A percentile compares a stretch with the other conserved stretches of the same genome.
Evolutionary conservation across 37 sponge, comb jelly and placozoan genomes (phyloP).

Genomic region (Oopsacas minuta): DNA sequence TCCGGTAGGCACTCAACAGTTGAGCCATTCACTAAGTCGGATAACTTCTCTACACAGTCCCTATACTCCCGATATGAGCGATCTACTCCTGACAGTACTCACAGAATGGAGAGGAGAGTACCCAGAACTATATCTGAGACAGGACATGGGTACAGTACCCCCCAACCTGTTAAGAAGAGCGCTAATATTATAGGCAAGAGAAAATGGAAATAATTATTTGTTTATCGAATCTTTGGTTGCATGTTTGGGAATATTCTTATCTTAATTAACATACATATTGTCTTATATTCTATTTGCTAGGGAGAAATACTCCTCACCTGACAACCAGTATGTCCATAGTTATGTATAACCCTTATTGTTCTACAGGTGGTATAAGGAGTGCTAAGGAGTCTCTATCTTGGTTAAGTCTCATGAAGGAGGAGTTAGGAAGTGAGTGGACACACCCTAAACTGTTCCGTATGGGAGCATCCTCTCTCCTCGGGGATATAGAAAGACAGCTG

Average conservation of each 20-base stretch:
- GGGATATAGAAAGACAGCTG: conserved; percentile 96
- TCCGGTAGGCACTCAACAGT: neutral
- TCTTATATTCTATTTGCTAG: no score
- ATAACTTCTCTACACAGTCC: neutral
- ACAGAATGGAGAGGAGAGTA: neutral
- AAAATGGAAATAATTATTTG: no score
- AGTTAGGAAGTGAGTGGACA: conserved; percentile 98
- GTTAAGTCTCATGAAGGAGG: conserved; percentile 98
- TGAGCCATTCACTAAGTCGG: neutral
- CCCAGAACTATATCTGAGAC: neutral
- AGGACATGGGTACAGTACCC: neutral
- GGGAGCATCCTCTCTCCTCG: conserved; percentile 90
- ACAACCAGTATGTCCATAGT: no score
- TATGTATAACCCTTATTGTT: no score
- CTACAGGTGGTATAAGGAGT: conserved; percentile 57
- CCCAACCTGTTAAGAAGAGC: neutral
- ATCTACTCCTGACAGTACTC: no score
- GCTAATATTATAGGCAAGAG: neutral
- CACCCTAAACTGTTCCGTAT: conserved; percentile 88
- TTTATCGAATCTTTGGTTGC: no score
- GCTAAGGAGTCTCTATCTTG: conserved; percentile 92
- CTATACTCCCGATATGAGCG: neutral
- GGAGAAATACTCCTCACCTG: no score
- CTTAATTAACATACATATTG: no score
- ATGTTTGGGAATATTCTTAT: no score